Evolutionary conservation across 2,888 invertebrate species (phyloP).

Genomic region (Ochlodes sylvanus): DNA sequence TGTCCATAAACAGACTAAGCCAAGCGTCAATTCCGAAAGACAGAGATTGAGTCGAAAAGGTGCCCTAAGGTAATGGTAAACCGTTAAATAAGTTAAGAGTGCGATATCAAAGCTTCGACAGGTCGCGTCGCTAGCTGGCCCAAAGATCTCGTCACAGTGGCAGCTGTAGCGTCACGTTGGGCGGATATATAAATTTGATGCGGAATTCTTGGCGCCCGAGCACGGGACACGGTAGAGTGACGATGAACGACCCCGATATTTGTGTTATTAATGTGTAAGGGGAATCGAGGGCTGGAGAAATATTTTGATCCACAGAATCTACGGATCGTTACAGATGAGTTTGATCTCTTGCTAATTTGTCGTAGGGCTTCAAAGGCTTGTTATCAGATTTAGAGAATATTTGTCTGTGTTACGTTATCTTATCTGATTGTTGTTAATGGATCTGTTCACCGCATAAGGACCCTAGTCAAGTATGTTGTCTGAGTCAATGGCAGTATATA

Average conservation of each 20-base stretch:
- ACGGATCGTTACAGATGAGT: background rate
- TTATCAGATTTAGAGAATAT: too few species aligned
- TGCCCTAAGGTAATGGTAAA: too few species aligned
- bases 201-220: conserved; percentile 68
- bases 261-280: conserved; percentile 44
- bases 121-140: background rate
- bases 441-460: too few species aligned
- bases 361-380: too few species aligned
- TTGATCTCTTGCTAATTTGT: background rate
- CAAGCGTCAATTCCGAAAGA: too few species aligned
- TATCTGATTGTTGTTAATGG: too few species aligned
- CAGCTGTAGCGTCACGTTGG: conserved; percentile 41
- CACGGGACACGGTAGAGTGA: conserved; percentile 54
- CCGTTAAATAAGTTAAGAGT: background rate
- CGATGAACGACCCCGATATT: conserved; percentile 60
- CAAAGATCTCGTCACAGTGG: background rate
- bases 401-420: too few species aligned
- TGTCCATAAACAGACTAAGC: too few species aligned
- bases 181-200: conserved; percentile 68
- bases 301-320: conserved; percentile 23
- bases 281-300: conserved; percentile 32
- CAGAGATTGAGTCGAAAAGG: too few species aligned
- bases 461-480: too few species aligned
- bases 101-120: conserved; percentile 2
- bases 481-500: too few species aligned